phyloP scores from a whole-genome alignment of 2,888 invertebrate genomes.

The Zootermopsis nevadensis region DNA sequence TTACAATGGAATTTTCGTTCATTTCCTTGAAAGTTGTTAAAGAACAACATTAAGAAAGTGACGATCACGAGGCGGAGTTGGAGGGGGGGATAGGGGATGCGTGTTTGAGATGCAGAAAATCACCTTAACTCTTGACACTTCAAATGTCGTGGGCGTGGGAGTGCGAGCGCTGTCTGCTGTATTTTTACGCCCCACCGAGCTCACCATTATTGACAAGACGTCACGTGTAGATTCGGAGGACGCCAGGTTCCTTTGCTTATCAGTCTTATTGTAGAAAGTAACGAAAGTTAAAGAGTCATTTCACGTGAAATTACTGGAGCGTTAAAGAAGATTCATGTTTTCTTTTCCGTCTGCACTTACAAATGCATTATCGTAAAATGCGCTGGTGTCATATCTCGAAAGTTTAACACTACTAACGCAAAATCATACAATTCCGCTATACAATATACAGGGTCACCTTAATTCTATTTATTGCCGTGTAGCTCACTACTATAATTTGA shows the following conservation, averaged over 20 bases:
- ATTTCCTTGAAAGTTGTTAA: background rate
- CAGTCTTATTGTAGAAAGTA: background rate
- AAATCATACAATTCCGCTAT: too few relatives aligned
- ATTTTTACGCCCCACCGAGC: background rate
- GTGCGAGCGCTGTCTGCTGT: background rate
- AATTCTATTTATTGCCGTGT: too few relatives aligned
- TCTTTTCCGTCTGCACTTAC: too few relatives aligned
- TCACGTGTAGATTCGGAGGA: background rate
- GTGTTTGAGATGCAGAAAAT: slow-evolving; percentile 2
- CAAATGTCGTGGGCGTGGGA: background rate
- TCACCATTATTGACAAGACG: background rate
- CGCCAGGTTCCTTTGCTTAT: background rate
- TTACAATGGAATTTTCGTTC: background rate
- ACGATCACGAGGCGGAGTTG: background rate
- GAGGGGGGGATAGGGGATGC: background rate
- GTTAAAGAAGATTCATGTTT: too few relatives aligned
- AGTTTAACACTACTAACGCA: too few relatives aligned
- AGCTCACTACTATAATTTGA: too few relatives aligned
- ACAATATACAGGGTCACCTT: too few relatives aligned
- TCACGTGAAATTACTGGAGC: too few relatives aligned
- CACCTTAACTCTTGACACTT: background rate
- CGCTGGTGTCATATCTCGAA: too few relatives aligned
- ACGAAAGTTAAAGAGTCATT: too few relatives aligned
- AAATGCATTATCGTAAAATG: too few relatives aligned
- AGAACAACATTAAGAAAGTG: background rate